Evolutionary conservation across 1,140 invertebrate species (phyloP).

Genomic region (Cephus cinctus): DNA sequence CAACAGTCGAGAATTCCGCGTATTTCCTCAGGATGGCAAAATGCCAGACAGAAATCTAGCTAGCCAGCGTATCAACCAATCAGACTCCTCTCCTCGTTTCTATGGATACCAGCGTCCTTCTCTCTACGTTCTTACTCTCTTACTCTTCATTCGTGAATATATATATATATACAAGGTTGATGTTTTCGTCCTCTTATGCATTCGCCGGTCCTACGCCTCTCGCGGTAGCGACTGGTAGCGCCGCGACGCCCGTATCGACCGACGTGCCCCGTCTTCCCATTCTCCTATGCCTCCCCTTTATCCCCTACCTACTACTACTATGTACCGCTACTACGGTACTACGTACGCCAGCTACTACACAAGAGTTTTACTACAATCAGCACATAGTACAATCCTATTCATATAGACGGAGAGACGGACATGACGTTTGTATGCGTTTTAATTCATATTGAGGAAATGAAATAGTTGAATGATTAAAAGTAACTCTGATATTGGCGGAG

Average conservation of each 20-base stretch:
- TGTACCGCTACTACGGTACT: conserved; percentile 27
- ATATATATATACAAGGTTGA: too few species aligned
- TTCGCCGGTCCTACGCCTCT: conserved; percentile 31
- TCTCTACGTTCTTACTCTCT: conserved; percentile 10
- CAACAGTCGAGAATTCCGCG: too few species aligned
- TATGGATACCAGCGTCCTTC: conserved; percentile 18
- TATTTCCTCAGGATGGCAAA: too few species aligned
- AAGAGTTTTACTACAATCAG: conserved; percentile 25
- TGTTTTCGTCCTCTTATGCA: conserved; percentile 7
- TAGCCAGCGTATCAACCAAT: conserved; percentile 1
- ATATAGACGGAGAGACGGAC: too few species aligned
- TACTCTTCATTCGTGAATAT: too few species aligned
- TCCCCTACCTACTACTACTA: conserved; percentile 16
- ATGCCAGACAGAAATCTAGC: too few species aligned
- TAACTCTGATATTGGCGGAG: too few species aligned
- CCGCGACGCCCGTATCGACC: conserved; percentile 41
- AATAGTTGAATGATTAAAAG: too few species aligned
- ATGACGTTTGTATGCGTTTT: too few species aligned
- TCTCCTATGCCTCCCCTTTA: conserved; percentile 5
- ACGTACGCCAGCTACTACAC: too few species aligned
- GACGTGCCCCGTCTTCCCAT: conserved; percentile 20
- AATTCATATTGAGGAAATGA: too few species aligned
- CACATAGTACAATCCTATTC: conserved; percentile 26
- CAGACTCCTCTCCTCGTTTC: conserved; percentile 16
- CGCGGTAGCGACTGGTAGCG: conserved; percentile 21